phyloP scores from a whole-genome alignment of 2,797 vertebrate species.

The Manis javanica region DNA sequence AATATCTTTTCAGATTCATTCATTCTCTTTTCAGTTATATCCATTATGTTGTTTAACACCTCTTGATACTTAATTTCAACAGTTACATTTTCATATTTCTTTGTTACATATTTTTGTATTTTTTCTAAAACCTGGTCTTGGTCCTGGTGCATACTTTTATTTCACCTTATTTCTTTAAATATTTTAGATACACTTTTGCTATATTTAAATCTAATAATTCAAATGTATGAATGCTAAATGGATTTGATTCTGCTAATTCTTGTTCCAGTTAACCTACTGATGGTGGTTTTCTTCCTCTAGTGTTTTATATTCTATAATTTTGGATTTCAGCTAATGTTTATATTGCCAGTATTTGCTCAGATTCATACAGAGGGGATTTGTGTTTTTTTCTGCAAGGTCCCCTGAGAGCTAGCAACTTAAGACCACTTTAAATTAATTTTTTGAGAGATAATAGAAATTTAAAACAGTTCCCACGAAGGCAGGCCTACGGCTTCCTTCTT shows the following conservation, averaged over 20 bases:
- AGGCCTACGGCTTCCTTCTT: neutral
- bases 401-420: neutral
- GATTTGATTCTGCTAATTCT: neutral
- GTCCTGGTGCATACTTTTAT: neutral
- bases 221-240: neutral
- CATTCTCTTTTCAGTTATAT: neutral
- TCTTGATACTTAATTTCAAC: neutral
- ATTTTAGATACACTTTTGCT: neutral
- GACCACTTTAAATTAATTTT: neutral
- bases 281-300: neutral
- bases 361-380: neutral
- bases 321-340: neutral
- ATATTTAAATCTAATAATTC: neutral
- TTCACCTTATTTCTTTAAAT: neutral
- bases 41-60: neutral
- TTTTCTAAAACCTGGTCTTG: neutral
- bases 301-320: neutral
- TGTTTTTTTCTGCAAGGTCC: neutral
- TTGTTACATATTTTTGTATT: neutral
- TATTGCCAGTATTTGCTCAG: neutral
- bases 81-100: neutral
- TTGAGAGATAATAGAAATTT: neutral
- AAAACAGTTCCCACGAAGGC: neutral
- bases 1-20: neutral
- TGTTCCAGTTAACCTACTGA: neutral